Evolutionary conservation across 2,113 vertebrate species (phyloP).

Genomic region (Seriola dumerili): DNA sequence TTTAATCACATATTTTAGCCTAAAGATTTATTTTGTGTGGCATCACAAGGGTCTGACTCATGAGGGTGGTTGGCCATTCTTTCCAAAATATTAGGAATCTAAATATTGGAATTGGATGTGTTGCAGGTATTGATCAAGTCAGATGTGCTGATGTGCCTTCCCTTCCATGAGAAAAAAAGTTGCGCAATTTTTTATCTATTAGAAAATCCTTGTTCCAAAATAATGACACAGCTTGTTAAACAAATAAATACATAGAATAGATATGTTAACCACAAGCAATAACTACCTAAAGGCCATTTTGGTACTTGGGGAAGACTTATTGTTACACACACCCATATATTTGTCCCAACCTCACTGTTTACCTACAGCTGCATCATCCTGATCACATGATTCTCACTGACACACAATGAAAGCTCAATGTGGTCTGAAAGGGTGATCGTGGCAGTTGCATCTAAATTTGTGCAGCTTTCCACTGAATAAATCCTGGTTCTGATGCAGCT

Average conservation of each 20-base stretch:
- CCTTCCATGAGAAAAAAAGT: not conserved
- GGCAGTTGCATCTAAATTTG: not conserved
- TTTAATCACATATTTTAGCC: too few relatives aligned
- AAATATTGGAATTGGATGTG: not conserved
- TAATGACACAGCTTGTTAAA: not conserved
- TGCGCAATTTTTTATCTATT: too few relatives aligned
- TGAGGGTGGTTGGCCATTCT: too few relatives aligned
- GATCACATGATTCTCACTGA: not conserved
- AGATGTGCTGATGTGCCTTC: not conserved
- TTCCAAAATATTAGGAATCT: too few relatives aligned
- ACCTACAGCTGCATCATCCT: not conserved
- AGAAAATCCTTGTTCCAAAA: not conserved
- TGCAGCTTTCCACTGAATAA: not conserved
- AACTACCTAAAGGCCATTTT: not conserved
- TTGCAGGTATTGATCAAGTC: too few relatives aligned
- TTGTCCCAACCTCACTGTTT: not conserved
- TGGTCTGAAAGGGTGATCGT: not conserved
- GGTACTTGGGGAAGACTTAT: not conserved
- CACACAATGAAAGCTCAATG: not conserved
- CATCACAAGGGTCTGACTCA: too few relatives aligned
- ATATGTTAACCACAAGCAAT: not conserved
- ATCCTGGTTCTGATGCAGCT: not conserved
- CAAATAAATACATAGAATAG: not conserved
- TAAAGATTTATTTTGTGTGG: too few relatives aligned
- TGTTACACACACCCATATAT: not conserved